Conservation (phyloP, 2,113 vertebrate species). For the Malaclemys terrapin region DNA sequence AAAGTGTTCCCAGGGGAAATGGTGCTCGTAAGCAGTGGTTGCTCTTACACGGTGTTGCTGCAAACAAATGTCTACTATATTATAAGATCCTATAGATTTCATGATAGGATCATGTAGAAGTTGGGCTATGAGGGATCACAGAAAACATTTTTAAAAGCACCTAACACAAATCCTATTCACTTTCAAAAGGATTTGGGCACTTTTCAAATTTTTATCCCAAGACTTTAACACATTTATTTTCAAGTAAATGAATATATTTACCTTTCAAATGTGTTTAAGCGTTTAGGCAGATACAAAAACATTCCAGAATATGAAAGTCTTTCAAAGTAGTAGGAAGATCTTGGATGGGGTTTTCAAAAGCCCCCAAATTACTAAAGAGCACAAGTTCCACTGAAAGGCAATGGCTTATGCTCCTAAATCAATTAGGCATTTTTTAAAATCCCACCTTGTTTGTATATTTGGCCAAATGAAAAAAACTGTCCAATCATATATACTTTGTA, state of each 20-base stretch:
- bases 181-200: not conserved
- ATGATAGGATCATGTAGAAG: not conserved
- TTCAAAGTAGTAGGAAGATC: not conserved
- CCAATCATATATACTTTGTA: not conserved
- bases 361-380: not conserved
- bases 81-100: not conserved
- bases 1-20: no score
- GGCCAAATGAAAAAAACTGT: not conserved
- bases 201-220: not conserved
- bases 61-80: not conserved
- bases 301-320: not conserved
- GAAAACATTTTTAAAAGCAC: not conserved
- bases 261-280: not conserved
- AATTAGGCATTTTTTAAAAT: not conserved
- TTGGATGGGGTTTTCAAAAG: not conserved
- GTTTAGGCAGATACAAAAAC: not conserved
- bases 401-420: not conserved
- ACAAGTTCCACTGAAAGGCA: not conserved
- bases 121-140: fast-evolving
- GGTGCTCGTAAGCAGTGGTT: no score
- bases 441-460: not conserved
- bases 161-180: not conserved
- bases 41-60: no score
- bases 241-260: not conserved
- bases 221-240: not conserved